Evolutionary conservation across 2,797 vertebrate genomes (phyloP).

Genomic region (Mionectes olivaceus): DNA sequence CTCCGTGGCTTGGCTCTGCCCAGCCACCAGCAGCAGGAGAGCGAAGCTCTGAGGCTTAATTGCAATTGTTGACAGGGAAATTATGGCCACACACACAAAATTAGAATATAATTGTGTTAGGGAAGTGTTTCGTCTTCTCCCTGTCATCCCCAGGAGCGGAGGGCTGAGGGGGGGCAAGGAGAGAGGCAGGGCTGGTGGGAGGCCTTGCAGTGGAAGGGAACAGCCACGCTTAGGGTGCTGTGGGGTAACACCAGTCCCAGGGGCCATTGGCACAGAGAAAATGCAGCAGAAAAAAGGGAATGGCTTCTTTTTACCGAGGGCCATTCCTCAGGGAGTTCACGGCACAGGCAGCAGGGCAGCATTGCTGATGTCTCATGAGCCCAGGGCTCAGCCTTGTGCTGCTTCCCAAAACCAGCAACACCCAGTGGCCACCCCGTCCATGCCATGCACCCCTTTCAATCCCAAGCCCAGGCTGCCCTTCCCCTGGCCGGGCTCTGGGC

Average conservation of each 20-base stretch:
- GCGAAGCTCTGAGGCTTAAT: not conserved
- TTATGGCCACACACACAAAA: not conserved
- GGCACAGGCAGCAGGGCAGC: too few relatives aligned
- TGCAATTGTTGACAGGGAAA: conserved; percentile 7
- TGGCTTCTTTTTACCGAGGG: not conserved
- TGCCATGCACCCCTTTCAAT: not conserved
- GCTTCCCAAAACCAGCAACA: not conserved
- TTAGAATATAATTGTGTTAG: not conserved
- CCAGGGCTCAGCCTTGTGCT: fast-evolving
- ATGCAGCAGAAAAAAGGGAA: not conserved
- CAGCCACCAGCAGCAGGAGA: not conserved
- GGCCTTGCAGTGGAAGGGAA: not conserved
- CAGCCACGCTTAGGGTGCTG: not conserved
- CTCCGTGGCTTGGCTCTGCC: not conserved
- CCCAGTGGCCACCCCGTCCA: fast-evolving
- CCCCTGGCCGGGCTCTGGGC: fast-evolving
- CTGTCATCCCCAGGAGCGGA: not conserved
- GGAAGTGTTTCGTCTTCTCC: not conserved
- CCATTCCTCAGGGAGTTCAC: fast-evolving
- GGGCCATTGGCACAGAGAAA: not conserved
- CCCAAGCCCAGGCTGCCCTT: not conserved
- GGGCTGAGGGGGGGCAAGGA: not conserved
- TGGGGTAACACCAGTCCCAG: not conserved
- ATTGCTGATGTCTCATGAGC: fast-evolving
- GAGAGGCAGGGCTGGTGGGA: not conserved